Conservation (phyloP, 2,888 invertebrate species). For the Andrena hattorfiana region DNA sequence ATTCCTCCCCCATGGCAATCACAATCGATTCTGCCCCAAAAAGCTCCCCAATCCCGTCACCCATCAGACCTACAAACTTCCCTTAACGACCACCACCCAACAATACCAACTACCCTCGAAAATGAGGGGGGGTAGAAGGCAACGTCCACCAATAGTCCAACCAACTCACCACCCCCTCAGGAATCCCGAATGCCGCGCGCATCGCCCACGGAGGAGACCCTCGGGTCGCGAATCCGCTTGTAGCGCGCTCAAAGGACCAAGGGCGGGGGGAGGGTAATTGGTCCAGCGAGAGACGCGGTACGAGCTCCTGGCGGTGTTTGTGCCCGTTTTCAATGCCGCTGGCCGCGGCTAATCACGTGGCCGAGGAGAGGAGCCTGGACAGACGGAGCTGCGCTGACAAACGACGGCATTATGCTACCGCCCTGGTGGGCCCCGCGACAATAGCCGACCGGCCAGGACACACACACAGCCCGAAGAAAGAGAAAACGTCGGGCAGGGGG, state of each 20-base stretch:
- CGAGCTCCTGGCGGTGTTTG: slow-evolving; percentile 29
- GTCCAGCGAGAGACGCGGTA: background rate
- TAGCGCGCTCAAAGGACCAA: slow-evolving; percentile 35
- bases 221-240: slow-evolving; percentile 20
- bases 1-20: background rate
- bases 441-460: slow-evolving; percentile 44
- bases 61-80: background rate
- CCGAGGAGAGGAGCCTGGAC: slow-evolving; percentile 27
- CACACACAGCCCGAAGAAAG: slow-evolving; percentile 36
- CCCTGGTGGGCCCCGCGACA: slow-evolving; percentile 54
- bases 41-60: background rate
- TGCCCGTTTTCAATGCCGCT: slow-evolving; percentile 43
- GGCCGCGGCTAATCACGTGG: slow-evolving; percentile 53
- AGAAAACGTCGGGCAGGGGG: slow-evolving; percentile 11
- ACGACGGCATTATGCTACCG: slow-evolving; percentile 56
- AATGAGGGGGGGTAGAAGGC: background rate
- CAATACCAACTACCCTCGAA: background rate
- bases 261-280: slow-evolving; percentile 40
- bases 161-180: too few species aligned
- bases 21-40: background rate
- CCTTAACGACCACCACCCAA: background rate
- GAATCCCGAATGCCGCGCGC: too few species aligned
- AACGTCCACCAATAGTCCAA: too few species aligned
- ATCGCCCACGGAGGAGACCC: background rate
- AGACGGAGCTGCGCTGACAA: slow-evolving; percentile 52